These are phyloP conservation scores for Rousettus madagascariensis DNA, from an alignment of 2,797 vertebrate genomes.

Conservation along the genomic window DNA sequence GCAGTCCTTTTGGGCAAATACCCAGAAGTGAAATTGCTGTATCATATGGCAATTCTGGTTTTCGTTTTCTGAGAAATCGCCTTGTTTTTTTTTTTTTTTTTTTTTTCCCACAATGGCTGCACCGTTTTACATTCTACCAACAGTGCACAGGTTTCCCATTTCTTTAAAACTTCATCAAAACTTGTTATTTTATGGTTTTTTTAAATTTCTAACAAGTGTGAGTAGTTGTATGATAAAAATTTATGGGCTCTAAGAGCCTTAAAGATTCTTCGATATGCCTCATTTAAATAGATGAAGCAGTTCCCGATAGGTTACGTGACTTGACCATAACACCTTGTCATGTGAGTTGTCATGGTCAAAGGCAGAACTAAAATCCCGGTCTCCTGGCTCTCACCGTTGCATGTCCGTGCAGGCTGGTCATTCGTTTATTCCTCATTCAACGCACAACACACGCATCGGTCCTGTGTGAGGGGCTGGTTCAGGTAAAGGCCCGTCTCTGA, in stretches of 20 bases:
- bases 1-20: neutral
- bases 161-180: neutral
- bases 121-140: neutral
- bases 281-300: neutral
- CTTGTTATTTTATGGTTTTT: neutral
- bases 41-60: neutral
- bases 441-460: accelerated
- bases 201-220: neutral
- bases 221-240: neutral
- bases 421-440: neutral
- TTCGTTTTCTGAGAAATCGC: neutral
- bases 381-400: neutral
- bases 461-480: neutral
- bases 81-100: neutral
- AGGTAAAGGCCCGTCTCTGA: accelerated
- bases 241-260: neutral
- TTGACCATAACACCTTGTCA: neutral
- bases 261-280: neutral
- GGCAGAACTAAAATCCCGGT: neutral
- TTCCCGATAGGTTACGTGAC: neutral
- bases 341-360: neutral
- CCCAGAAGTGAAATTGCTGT: neutral
- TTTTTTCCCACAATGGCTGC: no score
- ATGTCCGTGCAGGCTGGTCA: accelerated
- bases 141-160: neutral